phyloP scores from a whole-genome alignment of 2,797 vertebrate species.

The Chloroceryle amazona region DNA sequence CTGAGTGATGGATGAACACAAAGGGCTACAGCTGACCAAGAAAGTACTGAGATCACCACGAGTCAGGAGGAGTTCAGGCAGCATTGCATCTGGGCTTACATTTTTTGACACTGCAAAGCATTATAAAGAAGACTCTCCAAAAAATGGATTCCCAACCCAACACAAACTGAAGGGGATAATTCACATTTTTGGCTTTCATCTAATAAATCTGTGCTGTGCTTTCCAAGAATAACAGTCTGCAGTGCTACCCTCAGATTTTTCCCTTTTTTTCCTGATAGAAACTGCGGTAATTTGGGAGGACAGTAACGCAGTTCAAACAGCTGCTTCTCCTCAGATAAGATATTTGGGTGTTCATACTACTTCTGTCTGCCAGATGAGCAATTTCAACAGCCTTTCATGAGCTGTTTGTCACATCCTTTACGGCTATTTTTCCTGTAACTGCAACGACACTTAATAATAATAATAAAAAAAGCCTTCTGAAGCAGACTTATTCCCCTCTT shows the following conservation, averaged over 20 bases:
- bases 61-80: not conserved
- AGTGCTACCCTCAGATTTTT: not conserved
- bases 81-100: not conserved
- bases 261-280: not conserved
- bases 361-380: conserved; percentile 34
- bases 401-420: conserved; percentile 28
- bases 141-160: not conserved
- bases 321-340: conserved; percentile 68
- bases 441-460: not conserved
- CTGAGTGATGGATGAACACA: not conserved
- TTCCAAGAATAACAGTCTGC: conserved; percentile 29
- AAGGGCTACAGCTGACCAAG: not conserved
- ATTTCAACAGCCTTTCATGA: conserved; percentile 1
- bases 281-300: not conserved
- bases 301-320: conserved; percentile 23
- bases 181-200: not conserved
- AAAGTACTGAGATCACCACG: not conserved
- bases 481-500: not conserved
- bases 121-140: not conserved
- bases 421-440: conserved; percentile 14
- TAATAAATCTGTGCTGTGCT: not conserved
- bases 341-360: conserved; percentile 22
- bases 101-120: not conserved
- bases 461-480: not conserved
- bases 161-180: not conserved